phyloP scores from a whole-genome alignment of 2,888 invertebrate genomes.

The Folsomia manolachei region DNA sequence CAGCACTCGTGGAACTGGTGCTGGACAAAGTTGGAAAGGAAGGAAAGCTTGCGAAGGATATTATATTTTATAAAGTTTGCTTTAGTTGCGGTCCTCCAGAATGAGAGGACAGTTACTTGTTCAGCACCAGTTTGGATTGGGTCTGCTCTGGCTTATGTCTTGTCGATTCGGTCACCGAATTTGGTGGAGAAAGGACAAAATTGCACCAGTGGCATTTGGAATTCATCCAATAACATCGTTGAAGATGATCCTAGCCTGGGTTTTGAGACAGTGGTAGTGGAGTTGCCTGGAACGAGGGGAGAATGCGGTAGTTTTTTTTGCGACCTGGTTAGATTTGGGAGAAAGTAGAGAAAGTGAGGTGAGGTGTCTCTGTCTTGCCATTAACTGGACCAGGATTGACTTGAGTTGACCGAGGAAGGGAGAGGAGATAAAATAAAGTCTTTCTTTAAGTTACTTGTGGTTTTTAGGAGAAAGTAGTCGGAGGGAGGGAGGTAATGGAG shows the following conservation, averaged over 20 bases:
- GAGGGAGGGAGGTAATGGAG: too few species aligned
- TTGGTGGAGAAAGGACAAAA: constrained; percentile 8
- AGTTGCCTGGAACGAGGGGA: not conserved
- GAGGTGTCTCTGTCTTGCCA: not conserved
- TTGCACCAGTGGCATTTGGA: constrained; percentile 22
- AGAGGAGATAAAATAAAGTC: not conserved
- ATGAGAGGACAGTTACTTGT: too few species aligned
- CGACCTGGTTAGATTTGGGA: not conserved
- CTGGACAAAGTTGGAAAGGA: too few species aligned
- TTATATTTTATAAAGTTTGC: not conserved
- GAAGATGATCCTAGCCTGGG: constrained; percentile 3
- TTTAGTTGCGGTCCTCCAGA: not conserved
- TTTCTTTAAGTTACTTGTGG: not conserved
- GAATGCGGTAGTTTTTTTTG: not conserved
- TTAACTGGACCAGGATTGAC: not conserved
- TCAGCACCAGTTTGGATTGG: too few species aligned
- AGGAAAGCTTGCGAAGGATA: not conserved
- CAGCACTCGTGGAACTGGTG: too few species aligned
- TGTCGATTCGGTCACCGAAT: too few species aligned
- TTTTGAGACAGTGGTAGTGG: not conserved
- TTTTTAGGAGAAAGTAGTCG: too few species aligned
- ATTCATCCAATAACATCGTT: constrained; percentile 21
- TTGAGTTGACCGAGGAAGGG: not conserved
- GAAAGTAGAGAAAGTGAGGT: not conserved
- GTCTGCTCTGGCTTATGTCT: too few species aligned